These are phyloP conservation scores for Pseudococcus viburni DNA, from an alignment of 2,888 invertebrate species.

Conservation along the genomic window DNA sequence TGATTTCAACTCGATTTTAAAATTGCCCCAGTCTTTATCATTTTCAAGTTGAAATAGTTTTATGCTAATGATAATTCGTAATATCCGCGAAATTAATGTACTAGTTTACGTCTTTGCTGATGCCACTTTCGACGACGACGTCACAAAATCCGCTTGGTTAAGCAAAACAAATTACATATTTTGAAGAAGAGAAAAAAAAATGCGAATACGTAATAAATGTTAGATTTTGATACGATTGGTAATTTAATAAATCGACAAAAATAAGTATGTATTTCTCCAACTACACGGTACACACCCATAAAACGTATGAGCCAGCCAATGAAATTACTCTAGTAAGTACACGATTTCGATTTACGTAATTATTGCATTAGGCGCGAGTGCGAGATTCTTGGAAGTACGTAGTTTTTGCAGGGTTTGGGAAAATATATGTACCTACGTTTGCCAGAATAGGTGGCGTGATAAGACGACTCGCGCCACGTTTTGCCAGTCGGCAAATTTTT, in stretches of 20 bases:
- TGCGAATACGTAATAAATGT: not conserved
- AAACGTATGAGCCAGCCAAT: not conserved
- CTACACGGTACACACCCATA: not conserved
- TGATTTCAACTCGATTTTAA: not conserved
- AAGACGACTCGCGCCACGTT: not conserved
- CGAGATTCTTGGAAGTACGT: not conserved
- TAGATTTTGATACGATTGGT: not conserved
- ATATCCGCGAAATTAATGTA: not conserved
- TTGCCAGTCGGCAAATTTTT: not conserved
- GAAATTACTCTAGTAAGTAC: not conserved
- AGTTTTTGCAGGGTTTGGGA: not conserved
- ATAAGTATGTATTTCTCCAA: not conserved
- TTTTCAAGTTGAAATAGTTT: too few species aligned
- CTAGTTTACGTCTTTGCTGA: not conserved
- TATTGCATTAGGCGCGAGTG: not conserved
- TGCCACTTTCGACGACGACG: not conserved
- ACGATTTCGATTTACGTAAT: not conserved
- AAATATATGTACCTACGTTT: not conserved
- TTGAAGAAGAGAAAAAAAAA: constrained; percentile 5
- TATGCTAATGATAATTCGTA: not conserved
- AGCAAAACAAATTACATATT: not conserved
- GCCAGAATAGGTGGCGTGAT: not conserved
- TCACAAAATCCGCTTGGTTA: not conserved
- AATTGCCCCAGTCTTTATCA: not conserved
- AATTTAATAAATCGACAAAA: not conserved